These are phyloP conservation scores for Platichthys stellatus DNA, from an alignment of 2,113 vertebrate species.

Conservation along the genomic window DNA sequence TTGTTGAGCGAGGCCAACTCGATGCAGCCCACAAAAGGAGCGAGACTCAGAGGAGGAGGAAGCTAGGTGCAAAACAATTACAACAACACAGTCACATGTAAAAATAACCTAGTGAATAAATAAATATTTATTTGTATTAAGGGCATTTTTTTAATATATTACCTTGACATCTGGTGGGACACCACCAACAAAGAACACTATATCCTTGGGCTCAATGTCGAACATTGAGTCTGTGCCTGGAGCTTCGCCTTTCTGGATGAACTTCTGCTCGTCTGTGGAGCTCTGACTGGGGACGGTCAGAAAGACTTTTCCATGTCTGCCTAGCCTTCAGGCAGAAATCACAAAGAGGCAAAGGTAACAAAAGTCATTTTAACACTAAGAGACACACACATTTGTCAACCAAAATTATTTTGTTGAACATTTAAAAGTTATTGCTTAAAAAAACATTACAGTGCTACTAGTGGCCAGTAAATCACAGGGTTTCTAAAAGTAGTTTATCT, in stretches of 20 bases:
- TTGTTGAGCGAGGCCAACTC: conserved; percentile 93
- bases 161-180: conserved; percentile 89
- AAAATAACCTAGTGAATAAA: background rate
- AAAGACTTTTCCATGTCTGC: conserved; percentile 93
- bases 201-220: conserved; percentile 88
- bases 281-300: conserved; percentile 92
- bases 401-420: too few relatives aligned
- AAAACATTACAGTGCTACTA: too few relatives aligned
- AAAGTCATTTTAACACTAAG: background rate
- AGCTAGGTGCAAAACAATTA: conserved; percentile 79
- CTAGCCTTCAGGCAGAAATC: conserved; percentile 82
- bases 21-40: conserved; percentile 93
- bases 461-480: too few relatives aligned
- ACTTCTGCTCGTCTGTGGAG: conserved; percentile 93
- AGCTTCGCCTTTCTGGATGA: conserved; percentile 94
- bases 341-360: conserved; percentile 9
- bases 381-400: too few relatives aligned
- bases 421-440: too few relatives aligned
- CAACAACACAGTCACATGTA: background rate
- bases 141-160: conserved; percentile 15
- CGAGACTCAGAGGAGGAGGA: conserved; percentile 89
- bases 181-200: conserved; percentile 94
- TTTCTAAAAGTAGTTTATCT: too few relatives aligned
- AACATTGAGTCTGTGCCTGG: conserved; percentile 88
- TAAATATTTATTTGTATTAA: background rate